Evolutionary conservation across 2,888 invertebrate species (phyloP), one percentile per base, ranked within the genome.

Genomic region (Pemphredon lugubris): DNA sequence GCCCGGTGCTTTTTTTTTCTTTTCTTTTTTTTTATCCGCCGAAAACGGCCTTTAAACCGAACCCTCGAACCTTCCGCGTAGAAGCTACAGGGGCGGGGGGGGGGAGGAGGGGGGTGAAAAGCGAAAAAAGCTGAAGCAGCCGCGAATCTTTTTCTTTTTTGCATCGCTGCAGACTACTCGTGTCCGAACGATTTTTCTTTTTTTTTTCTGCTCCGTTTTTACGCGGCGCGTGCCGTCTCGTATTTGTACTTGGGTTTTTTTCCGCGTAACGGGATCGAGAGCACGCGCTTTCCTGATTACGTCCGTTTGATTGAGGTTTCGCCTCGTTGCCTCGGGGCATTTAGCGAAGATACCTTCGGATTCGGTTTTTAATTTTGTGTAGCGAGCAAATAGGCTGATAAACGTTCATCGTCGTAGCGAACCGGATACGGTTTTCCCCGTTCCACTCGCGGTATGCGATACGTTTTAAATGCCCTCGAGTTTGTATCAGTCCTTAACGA

Each of bases 11-110:
- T n/a, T n/a, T n/a, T n/a, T n/a, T n/a, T n/a, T n/a, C n/a, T n/a
- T n/a, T n/a, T n/a, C n/a, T n/a, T n/a, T n/a, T n/a, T n/a, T 74
- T 61, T 74, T 77, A 75, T 77, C 75, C 83, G 77, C 79, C 86
- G 81, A 83, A 85, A 84, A 84, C 79, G 70, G 77, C 81, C 81
- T 83, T 86, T 86, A 84, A 86, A 85, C 75, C 79, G 75, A 72
- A 79, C 77, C 78, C 73, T 72, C 73, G 75, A 70, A 76, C 69
- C 70, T 75, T 76, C 57, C 59, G 64, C 67, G 68, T 44, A 54
- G 74, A 60, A 60, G 13, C 32, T 54, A 34, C 50, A 60, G 51
- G 59, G 37, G 40, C 32, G n/a, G n/a, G n/a, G n/a, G n/a, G n/a
- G n/a, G n/a, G n/a, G n/a, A n/a, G n/a, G n/a, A n/a, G n/a, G n/a